Evolutionary conservation across 1,140 invertebrate genomes (phyloP).

Genomic region (Lasioglossum baleicum): DNA sequence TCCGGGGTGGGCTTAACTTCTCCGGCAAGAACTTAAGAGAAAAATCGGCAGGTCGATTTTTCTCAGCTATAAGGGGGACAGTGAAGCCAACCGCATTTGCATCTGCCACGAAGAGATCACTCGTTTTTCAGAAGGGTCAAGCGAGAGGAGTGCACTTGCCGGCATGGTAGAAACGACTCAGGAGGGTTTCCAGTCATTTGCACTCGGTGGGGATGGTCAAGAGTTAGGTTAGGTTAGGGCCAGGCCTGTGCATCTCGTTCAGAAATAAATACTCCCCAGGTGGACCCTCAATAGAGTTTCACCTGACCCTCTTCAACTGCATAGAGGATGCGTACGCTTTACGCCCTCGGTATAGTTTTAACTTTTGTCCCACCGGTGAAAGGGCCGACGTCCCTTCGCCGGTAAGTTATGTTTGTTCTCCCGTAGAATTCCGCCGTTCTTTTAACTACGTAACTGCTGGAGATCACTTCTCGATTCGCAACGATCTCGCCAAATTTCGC

Average conservation of each 20-base stretch:
- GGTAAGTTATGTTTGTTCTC: background rate
- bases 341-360: constrained; percentile 17
- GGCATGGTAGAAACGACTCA: background rate
- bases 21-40: constrained; percentile 31
- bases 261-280: constrained; percentile 36
- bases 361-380: constrained; percentile 29
- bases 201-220: constrained; percentile 37
- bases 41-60: constrained; percentile 48
- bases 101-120: constrained; percentile 54
- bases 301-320: constrained; percentile 51
- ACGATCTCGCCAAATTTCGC: too few relatives aligned
- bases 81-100: constrained; percentile 50
- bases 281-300: constrained; percentile 36
- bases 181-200: constrained; percentile 36
- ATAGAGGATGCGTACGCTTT: background rate
- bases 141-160: constrained; percentile 6
- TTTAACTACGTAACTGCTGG: too few relatives aligned
- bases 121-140: constrained; percentile 5
- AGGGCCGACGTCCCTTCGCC: background rate
- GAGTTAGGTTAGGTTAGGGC: constrained; percentile 47
- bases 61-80: constrained; percentile 12
- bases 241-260: constrained; percentile 27
- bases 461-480: too few relatives aligned
- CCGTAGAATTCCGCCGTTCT: background rate
- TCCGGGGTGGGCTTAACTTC: constrained; percentile 55